phyloP scores from a whole-genome alignment of 2,888 invertebrate genomes.

The Drosophila aldrichi region DNA sequence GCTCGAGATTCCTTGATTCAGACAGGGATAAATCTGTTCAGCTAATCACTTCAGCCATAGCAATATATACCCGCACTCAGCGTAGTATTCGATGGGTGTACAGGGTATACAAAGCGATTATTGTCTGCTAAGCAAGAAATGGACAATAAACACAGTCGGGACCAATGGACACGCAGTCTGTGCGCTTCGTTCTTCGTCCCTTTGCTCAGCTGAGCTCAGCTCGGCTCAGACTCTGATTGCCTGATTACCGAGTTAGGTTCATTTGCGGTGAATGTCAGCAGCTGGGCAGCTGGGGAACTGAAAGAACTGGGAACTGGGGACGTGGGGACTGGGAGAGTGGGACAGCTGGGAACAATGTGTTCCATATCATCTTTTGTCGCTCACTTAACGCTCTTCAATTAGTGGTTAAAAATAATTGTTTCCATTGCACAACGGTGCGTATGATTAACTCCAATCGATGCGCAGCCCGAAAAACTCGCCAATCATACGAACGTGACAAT shows the following conservation, averaged over 20 bases:
- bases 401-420: conserved; percentile 17
- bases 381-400: not conserved
- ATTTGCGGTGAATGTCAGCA: conserved; percentile 38
- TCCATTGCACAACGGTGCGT: conserved; percentile 4
- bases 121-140: not conserved
- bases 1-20: not conserved
- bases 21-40: not conserved
- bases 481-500: conserved; percentile 1
- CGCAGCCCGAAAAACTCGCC: not conserved
- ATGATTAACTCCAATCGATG: conserved; percentile 9
- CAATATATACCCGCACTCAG: not conserved
- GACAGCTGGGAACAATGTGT: not conserved
- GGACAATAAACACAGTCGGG: conserved; percentile 2
- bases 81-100: not conserved
- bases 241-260: conserved; percentile 69
- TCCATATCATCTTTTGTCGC: conserved; percentile 2
- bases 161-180: not conserved
- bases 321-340: too few relatives aligned
- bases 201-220: conserved; percentile 1
- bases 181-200: not conserved
- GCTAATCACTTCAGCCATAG: not conserved
- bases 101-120: conserved; percentile 1
- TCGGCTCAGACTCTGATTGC: conserved; percentile 54
- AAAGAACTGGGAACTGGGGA: not conserved
- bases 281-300: not conserved